phyloP scores from a whole-genome alignment of 1,140 invertebrate species.

The Cydia pomonella region DNA sequence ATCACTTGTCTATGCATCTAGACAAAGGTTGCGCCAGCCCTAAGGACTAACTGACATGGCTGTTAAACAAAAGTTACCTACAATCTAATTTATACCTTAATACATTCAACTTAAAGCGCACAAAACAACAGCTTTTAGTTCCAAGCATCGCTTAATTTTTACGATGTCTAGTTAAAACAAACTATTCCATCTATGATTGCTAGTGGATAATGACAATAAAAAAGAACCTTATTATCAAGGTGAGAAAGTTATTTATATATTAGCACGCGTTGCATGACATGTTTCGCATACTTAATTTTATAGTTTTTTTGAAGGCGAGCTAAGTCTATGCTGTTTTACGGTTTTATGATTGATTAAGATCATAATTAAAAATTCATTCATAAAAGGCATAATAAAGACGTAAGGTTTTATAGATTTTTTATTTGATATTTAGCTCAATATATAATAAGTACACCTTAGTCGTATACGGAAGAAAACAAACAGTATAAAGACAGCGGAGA shows the following conservation, averaged over 20 bases:
- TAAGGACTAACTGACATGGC: slow-evolving; percentile 20
- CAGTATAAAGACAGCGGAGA: slow-evolving; percentile 61
- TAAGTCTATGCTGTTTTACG: slow-evolving; percentile 16
- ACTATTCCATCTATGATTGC: slow-evolving; percentile 32
- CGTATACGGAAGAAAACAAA: slow-evolving; percentile 55
- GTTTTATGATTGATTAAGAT: slow-evolving; percentile 33
- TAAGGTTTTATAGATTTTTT: neutral
- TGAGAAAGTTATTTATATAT: neutral
- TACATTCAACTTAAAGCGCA: neutral
- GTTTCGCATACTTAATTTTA: slow-evolving; percentile 33
- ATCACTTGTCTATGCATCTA: slow-evolving; percentile 29
- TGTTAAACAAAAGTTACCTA: neutral
- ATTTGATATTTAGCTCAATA: neutral
- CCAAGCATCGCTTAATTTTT: slow-evolving; percentile 36
- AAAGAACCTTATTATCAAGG: slow-evolving; percentile 9
- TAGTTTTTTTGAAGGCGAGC: slow-evolving; percentile 8
- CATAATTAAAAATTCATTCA: slow-evolving; percentile 21
- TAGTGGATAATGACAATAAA: neutral
- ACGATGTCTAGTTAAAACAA: slow-evolving; percentile 30
- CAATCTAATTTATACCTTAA: neutral
- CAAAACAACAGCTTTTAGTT: neutral
- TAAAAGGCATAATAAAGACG: neutral
- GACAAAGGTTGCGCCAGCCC: slow-evolving; percentile 17
- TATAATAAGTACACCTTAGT: neutral
- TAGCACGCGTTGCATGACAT: neutral